These are phyloP conservation scores for Enhydra lutris DNA, from an alignment of 2,113 vertebrate genomes.

Conservation along the genomic window DNA sequence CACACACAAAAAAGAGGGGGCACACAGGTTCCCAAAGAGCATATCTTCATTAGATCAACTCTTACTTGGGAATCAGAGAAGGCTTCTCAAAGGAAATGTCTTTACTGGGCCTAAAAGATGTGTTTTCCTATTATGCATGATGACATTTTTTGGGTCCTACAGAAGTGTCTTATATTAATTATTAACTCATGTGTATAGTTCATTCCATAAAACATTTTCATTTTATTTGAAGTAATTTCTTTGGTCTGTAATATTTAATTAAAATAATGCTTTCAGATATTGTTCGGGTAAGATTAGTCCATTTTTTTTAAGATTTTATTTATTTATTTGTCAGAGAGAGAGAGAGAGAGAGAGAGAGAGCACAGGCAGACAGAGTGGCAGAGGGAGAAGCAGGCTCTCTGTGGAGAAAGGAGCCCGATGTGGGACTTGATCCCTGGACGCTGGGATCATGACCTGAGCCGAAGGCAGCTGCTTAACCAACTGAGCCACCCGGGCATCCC, in stretches of 20 bases:
- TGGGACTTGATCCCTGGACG: too few species aligned
- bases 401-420: too few species aligned
- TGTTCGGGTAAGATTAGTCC: not conserved
- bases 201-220: not conserved
- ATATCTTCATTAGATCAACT: not conserved
- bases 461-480: too few species aligned
- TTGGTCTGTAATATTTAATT: not conserved
- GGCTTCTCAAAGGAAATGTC: not conserved
- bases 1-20: fast-evolving
- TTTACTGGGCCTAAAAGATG: not conserved
- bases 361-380: too few species aligned
- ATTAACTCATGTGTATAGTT: not conserved
- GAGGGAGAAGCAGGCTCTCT: too few species aligned
- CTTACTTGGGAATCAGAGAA: not conserved
- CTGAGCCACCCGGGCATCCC: too few species aligned
- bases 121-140: not conserved
- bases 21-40: not conserved
- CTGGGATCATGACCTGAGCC: too few species aligned
- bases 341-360: too few species aligned
- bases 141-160: not conserved
- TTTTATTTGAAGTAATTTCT: not conserved
- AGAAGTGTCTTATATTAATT: not conserved
- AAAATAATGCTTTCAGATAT: not conserved
- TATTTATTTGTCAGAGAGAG: too few species aligned
- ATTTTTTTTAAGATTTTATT: not conserved